phyloP scores from a whole-genome alignment of 2,888 invertebrate genomes.

The Orgyia antiqua region DNA sequence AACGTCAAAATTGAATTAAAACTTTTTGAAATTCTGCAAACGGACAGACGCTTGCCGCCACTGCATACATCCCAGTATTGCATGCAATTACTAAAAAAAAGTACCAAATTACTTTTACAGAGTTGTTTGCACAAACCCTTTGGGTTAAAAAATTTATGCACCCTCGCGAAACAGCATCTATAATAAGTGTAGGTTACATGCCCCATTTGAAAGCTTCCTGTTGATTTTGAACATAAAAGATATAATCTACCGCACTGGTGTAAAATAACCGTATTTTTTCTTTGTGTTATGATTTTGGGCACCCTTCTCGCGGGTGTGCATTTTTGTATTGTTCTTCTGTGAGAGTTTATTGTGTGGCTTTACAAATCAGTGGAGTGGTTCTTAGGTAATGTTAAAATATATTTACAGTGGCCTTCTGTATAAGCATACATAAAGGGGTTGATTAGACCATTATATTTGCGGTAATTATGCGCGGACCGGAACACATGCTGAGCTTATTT shows the following conservation, averaged over 20 bases:
- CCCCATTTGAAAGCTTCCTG: constrained; percentile 76
- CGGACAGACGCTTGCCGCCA: constrained; percentile 19
- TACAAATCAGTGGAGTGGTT: constrained; percentile 26
- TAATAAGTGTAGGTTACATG: constrained; percentile 77
- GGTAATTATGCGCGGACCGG: neutral
- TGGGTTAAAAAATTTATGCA: constrained; percentile 69
- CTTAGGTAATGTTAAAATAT: constrained; percentile 10
- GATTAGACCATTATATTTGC: neutral
- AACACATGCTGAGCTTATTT: neutral
- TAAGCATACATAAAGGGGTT: neutral
- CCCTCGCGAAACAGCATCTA: constrained; percentile 62
- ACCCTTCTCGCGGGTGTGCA: constrained; percentile 57
- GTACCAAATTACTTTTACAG: constrained; percentile 32
- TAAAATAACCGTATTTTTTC: constrained; percentile 75
- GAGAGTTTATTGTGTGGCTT: constrained; percentile 46
- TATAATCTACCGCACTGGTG: constrained; percentile 76
- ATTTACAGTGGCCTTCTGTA: neutral
- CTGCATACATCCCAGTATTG: constrained; percentile 29
- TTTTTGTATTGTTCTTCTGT: constrained; percentile 44
- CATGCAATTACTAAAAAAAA: constrained; percentile 50
- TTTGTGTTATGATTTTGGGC: constrained; percentile 65
- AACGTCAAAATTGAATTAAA: constrained; percentile 51
- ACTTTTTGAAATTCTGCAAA: constrained; percentile 39
- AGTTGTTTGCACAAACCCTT: constrained; percentile 67
- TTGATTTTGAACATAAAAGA: constrained; percentile 76